Percentiles rank a stretch among this genome's conserved stretches.
These are phyloP conservation scores for Sebastes matsubarae DNA, from an alignment of 2,797 vertebrate species.

Conservation along the genomic window DNA sequence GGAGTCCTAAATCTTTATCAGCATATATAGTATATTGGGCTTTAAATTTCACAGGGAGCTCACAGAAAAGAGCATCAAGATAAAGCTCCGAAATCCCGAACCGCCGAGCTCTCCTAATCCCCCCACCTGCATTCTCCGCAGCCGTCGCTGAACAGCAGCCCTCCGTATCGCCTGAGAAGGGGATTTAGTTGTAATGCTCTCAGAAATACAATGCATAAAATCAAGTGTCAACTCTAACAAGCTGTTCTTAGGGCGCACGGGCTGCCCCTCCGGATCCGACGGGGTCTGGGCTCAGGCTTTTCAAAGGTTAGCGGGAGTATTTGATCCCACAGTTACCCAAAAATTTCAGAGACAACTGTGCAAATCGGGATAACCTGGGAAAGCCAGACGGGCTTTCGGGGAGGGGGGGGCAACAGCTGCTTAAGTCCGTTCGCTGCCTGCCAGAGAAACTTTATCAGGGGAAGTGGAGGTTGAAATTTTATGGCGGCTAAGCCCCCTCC, in stretches of 20 bases:
- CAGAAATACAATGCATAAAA: constrained; percentile 74
- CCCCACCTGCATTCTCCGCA: constrained; percentile 67
- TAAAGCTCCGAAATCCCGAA: constrained; percentile 67
- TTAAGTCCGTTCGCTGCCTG: constrained; percentile 36
- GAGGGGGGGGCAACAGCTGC: constrained; percentile 71
- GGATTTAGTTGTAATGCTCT: constrained; percentile 73
- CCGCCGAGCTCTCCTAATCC: constrained; percentile 58
- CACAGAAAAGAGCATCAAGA: constrained; percentile 61
- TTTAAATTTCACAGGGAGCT: constrained; percentile 56
- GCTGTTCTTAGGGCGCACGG: constrained; percentile 56
- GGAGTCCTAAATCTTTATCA: constrained; percentile 55
- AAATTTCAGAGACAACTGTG: constrained; percentile 69
- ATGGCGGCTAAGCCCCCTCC: constrained; percentile 61
- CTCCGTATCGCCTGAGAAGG: constrained; percentile 52
- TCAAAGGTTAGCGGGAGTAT: constrained; percentile 43
- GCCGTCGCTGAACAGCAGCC: constrained; percentile 48
- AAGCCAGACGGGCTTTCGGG: constrained; percentile 49
- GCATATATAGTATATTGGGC: constrained; percentile 41
- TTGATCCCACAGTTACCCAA: constrained; percentile 60
- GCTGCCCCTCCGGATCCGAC: constrained; percentile 12
- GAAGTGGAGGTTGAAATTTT: constrained; percentile 71
- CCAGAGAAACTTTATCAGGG: constrained; percentile 66
- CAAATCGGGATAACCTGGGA: constrained; percentile 67
- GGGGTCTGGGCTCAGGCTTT: background rate
- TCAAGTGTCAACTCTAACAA: constrained; percentile 77